Evolutionary conservation across 1,140 invertebrate genomes (phyloP).

Genomic region (Hycleus cichorii): DNA sequence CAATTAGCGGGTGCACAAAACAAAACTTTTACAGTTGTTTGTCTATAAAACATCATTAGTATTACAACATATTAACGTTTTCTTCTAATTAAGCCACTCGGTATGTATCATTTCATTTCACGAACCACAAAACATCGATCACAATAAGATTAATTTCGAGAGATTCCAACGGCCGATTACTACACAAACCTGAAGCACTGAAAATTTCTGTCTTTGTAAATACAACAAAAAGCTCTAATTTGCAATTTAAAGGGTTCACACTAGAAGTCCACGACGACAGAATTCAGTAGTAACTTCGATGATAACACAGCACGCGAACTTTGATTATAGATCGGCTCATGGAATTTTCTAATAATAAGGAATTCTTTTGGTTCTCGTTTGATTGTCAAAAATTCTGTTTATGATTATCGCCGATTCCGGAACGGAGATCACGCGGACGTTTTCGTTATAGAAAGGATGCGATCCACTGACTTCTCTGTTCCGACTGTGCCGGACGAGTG

Average conservation of each 20-base stretch:
- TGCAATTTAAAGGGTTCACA: no score
- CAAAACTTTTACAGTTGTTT: no score
- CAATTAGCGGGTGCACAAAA: not conserved
- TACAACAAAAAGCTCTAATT: no score
- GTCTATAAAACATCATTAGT: not conserved
- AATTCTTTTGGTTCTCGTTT: not conserved
- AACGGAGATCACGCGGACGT: constrained; percentile 16
- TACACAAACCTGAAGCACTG: constrained; percentile 4
- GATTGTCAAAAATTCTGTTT: not conserved
- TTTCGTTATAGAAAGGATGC: constrained; percentile 27
- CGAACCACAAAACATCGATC: constrained; percentile 15
- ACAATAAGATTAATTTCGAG: constrained; percentile 5
- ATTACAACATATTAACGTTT: constrained; percentile 14
- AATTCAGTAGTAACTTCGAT: constrained; percentile 8
- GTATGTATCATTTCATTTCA: not conserved
- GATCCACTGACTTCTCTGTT: constrained; percentile 34
- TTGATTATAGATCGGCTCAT: not conserved
- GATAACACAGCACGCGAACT: constrained; percentile 12
- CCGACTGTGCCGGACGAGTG: constrained; percentile 42
- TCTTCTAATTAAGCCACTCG: not conserved
- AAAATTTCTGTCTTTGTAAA: not conserved
- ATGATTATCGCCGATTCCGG: not conserved
- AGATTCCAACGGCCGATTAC: not conserved
- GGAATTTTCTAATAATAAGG: not conserved
- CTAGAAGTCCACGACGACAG: not conserved